Percentiles rank a stretch among this genome's conserved stretches.
These are phyloP conservation scores for Elaphurus davidianus DNA, from an alignment of 2,113 vertebrate species.

Conservation along the genomic window DNA sequence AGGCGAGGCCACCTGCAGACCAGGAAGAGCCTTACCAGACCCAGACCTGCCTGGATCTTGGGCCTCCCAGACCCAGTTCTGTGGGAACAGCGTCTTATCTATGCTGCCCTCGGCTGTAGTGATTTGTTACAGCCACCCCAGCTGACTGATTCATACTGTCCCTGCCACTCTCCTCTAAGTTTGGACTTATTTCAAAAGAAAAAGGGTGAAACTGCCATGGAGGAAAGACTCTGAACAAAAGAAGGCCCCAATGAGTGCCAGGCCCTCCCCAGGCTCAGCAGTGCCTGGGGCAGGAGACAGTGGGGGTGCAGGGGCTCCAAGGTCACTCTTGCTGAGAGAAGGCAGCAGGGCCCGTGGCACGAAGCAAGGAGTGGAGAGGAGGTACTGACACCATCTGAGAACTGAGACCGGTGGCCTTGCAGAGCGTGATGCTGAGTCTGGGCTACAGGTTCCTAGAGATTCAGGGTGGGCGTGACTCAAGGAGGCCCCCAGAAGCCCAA, in stretches of 20 bases:
- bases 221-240: background rate
- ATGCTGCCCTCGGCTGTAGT: background rate
- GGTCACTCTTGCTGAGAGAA: background rate
- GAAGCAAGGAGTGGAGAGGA: background rate
- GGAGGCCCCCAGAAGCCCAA: background rate
- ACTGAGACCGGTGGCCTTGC: background rate
- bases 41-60: background rate
- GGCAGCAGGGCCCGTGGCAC: background rate
- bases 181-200: background rate
- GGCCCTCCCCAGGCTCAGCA: background rate
- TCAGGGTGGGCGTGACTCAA: background rate
- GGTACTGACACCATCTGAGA: background rate
- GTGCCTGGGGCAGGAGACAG: background rate
- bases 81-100: background rate
- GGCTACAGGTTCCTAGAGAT: background rate
- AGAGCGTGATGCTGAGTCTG: fast-evolving
- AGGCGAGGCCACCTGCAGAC: background rate
- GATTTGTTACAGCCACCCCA: background rate
- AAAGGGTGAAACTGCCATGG: background rate
- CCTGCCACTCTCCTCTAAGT: background rate
- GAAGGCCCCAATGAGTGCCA: background rate
- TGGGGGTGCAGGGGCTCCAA: background rate
- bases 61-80: background rate
- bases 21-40: background rate
- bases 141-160: background rate